Percentiles rank a stretch among this genome's conserved stretches.
phyloP scores from a whole-genome alignment of 1,140 invertebrate species.

The Heliothis virescens region DNA sequence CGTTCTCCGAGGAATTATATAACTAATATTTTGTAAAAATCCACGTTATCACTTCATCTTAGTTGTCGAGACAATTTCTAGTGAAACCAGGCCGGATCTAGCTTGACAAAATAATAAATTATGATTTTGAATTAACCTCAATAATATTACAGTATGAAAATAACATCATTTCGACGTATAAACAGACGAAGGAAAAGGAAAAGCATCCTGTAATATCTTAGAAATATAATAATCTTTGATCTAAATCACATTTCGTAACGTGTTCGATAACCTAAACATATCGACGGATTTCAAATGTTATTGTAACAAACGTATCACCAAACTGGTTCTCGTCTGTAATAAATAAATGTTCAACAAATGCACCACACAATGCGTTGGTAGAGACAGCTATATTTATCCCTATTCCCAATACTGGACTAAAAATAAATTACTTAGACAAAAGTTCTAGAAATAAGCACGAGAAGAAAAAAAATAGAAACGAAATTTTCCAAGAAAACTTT shows the following conservation, averaged over 20 bases:
- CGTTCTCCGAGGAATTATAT: neutral
- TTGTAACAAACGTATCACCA: conserved; percentile 25
- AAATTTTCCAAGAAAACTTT: conserved; percentile 51
- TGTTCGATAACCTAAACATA: conserved; percentile 11
- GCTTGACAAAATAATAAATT: conserved; percentile 34
- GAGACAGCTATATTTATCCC: conserved; percentile 7
- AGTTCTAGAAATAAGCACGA: conserved; percentile 43
- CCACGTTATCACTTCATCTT: neutral
- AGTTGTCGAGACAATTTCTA: conserved; percentile 4
- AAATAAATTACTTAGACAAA: conserved; percentile 28
- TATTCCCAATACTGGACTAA: neutral
- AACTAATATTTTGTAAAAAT: neutral
- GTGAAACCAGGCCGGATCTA: conserved; percentile 6
- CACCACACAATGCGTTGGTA: conserved; percentile 37
- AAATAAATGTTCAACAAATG: conserved; percentile 6
- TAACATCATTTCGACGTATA: neutral
- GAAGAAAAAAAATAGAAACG: conserved; percentile 34
- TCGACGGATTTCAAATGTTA: conserved; percentile 6
- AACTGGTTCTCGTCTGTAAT: neutral
- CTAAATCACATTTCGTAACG: conserved; percentile 14
- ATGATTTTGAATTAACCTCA: conserved; percentile 26
- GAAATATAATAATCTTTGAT: neutral
- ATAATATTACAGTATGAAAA: conserved; percentile 5
- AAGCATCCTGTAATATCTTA: conserved; percentile 4
- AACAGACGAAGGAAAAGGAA: neutral